phyloP scores from a whole-genome alignment of 2,113 vertebrate species.

The Mus spicilegus region DNA sequence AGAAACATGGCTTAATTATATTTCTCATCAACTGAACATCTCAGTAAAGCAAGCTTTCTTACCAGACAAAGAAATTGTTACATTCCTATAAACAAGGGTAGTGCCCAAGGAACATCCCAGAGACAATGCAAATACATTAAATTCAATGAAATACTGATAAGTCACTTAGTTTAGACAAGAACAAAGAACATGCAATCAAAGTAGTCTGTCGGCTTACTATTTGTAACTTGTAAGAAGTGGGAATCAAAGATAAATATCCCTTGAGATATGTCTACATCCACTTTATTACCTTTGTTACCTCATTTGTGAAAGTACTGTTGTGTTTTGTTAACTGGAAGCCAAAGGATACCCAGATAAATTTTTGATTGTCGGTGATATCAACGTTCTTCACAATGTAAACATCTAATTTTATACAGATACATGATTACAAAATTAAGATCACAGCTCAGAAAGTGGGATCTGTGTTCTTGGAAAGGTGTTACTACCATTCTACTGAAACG shows the following conservation, averaged over 20 bases:
- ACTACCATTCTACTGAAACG: not conserved
- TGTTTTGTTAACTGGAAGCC: not conserved
- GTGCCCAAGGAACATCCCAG: not conserved
- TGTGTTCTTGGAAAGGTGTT: not conserved
- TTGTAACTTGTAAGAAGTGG: not conserved
- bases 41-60: not conserved
- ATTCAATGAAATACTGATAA: not conserved
- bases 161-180: not conserved
- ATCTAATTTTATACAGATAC: not conserved
- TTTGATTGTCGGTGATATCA: not conserved
- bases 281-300: not conserved
- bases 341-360: not conserved
- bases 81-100: not conserved
- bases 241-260: not conserved
- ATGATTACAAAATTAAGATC: not conserved
- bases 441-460: not conserved
- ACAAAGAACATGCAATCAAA: not conserved
- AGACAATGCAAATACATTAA: not conserved
- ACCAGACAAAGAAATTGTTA: not conserved
- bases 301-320: not conserved
- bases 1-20: not conserved
- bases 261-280: not conserved
- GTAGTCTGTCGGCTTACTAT: not conserved
- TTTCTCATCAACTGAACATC: not conserved
- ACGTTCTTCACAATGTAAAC: not conserved